Evolutionary conservation across 1,140 invertebrate genomes (phyloP).

Genomic region (Macrocentrus cingulum): DNA sequence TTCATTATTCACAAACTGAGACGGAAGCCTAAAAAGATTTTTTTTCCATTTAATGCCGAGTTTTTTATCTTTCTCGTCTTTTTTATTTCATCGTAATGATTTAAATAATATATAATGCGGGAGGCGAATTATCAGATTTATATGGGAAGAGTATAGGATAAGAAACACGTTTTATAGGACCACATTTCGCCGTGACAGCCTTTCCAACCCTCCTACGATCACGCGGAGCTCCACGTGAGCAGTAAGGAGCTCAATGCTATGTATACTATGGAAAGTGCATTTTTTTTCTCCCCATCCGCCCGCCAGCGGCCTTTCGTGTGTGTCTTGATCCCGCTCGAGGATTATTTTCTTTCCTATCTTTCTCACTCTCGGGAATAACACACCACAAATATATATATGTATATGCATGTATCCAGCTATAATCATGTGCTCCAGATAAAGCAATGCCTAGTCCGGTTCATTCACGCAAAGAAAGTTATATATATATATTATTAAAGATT

Average conservation of each 20-base stretch:
- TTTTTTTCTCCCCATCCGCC: conserved; percentile 21
- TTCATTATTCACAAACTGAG: not conserved
- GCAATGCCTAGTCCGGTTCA: not conserved
- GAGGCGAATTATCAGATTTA: not conserved
- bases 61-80: not conserved
- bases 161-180: conserved; percentile 2
- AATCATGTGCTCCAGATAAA: not conserved
- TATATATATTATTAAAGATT: too few species aligned
- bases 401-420: not conserved
- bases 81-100: not conserved
- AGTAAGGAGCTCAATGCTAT: conserved; percentile 25
- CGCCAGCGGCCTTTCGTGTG: conserved; percentile 28
- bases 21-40: conserved; percentile 2
- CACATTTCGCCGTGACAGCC: conserved; percentile 11
- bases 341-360: conserved; percentile 16
- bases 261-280: conserved; percentile 37
- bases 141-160: not conserved
- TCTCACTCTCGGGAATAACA: not conserved
- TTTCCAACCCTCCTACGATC: conserved; percentile 41
- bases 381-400: not conserved
- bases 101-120: not conserved
- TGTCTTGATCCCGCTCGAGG: conserved; percentile 23
- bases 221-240: conserved; percentile 54
- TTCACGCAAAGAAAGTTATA: not conserved
- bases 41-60: not conserved